Conservation (phyloP, 2,797 vertebrate genomes). For the Decapterus maruadsi region DNA sequence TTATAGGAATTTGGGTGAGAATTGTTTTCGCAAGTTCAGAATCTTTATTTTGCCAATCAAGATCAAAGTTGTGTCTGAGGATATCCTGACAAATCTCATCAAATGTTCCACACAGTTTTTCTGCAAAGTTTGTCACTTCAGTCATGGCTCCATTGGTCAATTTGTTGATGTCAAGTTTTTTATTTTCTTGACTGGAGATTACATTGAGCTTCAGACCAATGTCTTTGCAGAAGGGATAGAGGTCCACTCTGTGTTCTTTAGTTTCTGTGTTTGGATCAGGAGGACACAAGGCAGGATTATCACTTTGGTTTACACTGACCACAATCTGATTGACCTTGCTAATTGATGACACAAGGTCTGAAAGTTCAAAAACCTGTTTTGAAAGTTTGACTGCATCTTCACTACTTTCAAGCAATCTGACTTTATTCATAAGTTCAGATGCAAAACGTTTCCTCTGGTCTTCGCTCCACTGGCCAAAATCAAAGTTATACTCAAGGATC, state of each 20-base stretch:
- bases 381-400: constrained; percentile 26
- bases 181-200: neutral
- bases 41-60: constrained; percentile 10
- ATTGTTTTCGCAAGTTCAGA: constrained; percentile 17
- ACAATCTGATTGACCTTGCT: neutral
- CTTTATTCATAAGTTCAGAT: constrained; percentile 29
- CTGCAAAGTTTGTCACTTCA: constrained; percentile 47
- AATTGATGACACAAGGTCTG: neutral
- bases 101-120: constrained; percentile 55
- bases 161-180: constrained; percentile 26
- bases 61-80: constrained; percentile 44
- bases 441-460: constrained; percentile 11
- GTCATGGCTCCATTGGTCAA: constrained; percentile 46
- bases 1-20: constrained; percentile 10
- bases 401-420: constrained; percentile 10
- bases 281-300: neutral
- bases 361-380: constrained; percentile 43
- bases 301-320: neutral
- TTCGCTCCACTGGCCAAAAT: constrained; percentile 17
- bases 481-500: constrained; percentile 56
- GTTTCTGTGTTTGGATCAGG: neutral
- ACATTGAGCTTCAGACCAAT: constrained; percentile 37
- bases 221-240: constrained; percentile 37
- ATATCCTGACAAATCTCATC: constrained; percentile 47
- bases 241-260: neutral